Evolutionary conservation across 2,113 vertebrate genomes (phyloP), one percentile per base, ranked within the genome.

Genomic region (Triplophysa dalaica): DNA sequence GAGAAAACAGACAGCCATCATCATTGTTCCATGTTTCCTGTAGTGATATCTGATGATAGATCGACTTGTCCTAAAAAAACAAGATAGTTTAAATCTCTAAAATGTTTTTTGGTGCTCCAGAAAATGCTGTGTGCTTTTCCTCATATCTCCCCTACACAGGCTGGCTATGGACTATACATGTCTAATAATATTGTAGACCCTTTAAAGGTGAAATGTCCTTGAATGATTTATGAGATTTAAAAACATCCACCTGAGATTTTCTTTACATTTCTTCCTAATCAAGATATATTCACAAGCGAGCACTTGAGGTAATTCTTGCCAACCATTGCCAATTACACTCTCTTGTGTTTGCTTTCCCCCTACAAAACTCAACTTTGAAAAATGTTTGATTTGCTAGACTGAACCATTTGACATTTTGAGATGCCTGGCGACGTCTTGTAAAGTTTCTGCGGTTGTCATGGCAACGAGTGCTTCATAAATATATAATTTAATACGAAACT

Each of bases 381-480:
- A 58, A 58, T 10, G 50, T 38, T 38, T 1, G 10, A 45, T 45
- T 12, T 45, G 33, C 43, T 45, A 45, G 43, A 45, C 11, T 69
- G 43, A 50, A 48, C 22, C 16, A 24, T 17, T 21, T 24, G 22
- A 29, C 8, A 52, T 19, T 29, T 4, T 29, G 22, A 29, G 16
- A 70, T 11, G 45, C 67, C 56, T 38, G 4, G 9, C 26, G 17
- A 13, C 2, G 11, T 13, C 45, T 70, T 70, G 24, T 8, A 19
- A 54, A 45, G 24, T 50, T 50, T 75, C 17, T 64, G n/a, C 33
- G 43, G 78, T 83, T 80, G 72, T 72, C 82, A 80, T 83, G 73
- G 73, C 50, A 67, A 83, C 50, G 38, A 61, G 26, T 67, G 72
- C 66, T 65, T 38, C 50, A 14, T 80, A 61, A 62, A 48, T 77